These are phyloP conservation scores for Rotaria macrura DNA, from an alignment of 2,888 invertebrate genomes.

Conservation along the genomic window DNA sequence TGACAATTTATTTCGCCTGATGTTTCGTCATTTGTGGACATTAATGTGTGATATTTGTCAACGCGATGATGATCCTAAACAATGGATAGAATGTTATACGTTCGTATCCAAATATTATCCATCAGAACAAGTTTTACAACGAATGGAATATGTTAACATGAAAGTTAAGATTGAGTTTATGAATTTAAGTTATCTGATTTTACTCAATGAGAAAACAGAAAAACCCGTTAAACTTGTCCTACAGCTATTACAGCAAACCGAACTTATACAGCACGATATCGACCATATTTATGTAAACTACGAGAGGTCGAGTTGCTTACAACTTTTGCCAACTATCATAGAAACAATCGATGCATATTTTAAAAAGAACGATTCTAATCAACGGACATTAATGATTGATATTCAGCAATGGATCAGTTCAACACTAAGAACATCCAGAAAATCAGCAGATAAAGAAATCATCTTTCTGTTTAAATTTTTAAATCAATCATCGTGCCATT, in stretches of 20 bases:
- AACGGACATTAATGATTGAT: background rate
- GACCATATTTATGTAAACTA: background rate
- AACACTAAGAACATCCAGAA: background rate
- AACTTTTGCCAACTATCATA: background rate
- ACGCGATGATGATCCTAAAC: background rate
- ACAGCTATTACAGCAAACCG: background rate
- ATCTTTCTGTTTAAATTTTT: background rate
- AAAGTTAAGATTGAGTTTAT: background rate
- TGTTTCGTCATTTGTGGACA: background rate
- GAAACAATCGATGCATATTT: background rate
- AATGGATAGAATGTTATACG: background rate
- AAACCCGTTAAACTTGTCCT: background rate
- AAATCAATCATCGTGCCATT: background rate
- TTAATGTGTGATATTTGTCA: background rate
- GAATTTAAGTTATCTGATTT: background rate
- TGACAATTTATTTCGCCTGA: background rate
- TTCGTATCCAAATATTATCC: background rate
- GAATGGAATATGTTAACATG: background rate
- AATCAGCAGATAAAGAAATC: background rate
- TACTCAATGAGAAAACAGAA: background rate
- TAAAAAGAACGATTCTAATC: background rate
- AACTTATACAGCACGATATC: background rate
- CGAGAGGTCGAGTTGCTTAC: background rate
- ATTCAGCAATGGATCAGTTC: background rate
- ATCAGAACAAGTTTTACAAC: background rate